A percentile compares a stretch with the other conserved stretches of the same genome.
These are phyloP conservation scores for Odontophorus gujanensis DNA, from an alignment of 2,113 vertebrate genomes.

Conservation along the genomic window DNA sequence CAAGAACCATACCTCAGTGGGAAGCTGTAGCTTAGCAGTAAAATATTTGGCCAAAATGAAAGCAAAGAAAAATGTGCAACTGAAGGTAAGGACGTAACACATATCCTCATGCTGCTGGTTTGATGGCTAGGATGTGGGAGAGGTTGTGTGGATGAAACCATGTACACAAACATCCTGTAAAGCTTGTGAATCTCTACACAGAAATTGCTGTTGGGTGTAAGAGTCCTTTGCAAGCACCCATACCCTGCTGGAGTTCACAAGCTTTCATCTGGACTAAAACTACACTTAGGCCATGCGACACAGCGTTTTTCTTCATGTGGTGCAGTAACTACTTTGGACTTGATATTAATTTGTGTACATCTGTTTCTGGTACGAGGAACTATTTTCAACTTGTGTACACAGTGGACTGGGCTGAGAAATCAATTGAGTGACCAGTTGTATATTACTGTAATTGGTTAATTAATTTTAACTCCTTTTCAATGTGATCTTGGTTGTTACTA, in stretches of 20 bases:
- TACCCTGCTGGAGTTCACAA: slow-evolving; percentile 18
- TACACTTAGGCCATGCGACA: background rate
- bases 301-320: background rate
- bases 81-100: background rate
- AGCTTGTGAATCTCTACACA: background rate
- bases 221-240: background rate
- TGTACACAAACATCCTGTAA: background rate
- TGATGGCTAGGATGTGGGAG: background rate
- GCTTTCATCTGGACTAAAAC: slow-evolving; percentile 38
- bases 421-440: slow-evolving; percentile 64
- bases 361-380: slow-evolving; percentile 17
- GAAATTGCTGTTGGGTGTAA: background rate
- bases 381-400: slow-evolving; percentile 50
- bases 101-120: background rate
- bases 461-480: slow-evolving; percentile 60
- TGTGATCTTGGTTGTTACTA: slow-evolving; percentile 63
- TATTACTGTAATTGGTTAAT: slow-evolving; percentile 69
- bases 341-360: background rate
- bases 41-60: background rate
- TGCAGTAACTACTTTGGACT: slow-evolving; percentile 35
- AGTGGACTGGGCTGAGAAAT: slow-evolving; percentile 56
- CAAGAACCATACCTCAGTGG: background rate
- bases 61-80: background rate
- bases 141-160: background rate
- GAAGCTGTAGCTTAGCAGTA: background rate